Conservation (phyloP, 2,797 vertebrate genomes). For the Synaphobranchus kaupii region DNA sequence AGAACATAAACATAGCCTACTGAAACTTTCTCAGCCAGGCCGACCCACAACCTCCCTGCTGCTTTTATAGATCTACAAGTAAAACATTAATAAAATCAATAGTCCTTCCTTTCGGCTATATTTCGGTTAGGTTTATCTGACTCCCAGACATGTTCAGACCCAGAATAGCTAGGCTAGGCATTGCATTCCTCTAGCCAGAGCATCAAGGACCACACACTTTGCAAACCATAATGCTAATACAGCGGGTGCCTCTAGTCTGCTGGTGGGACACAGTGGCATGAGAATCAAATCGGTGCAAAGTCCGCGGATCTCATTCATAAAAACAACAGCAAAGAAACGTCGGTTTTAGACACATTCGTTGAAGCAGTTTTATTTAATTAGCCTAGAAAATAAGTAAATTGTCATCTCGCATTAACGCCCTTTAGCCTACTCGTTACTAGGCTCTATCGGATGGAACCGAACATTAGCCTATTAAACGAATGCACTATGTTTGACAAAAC, state of each 20-base stretch:
- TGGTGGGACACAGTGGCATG: background rate
- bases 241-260: background rate
- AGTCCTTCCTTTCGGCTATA: background rate
- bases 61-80: background rate
- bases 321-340: background rate
- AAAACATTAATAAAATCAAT: background rate
- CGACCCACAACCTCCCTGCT: background rate
- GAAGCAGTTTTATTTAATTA: background rate
- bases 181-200: background rate
- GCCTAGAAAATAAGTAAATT: background rate
- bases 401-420: background rate
- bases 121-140: background rate
- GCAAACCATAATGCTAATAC: background rate
- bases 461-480: background rate
- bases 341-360: background rate
- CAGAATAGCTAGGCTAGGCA: background rate
- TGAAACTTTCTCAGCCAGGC: background rate
- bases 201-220: conserved; percentile 4
- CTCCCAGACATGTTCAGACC: background rate
- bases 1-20: background rate
- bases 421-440: background rate
- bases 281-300: background rate
- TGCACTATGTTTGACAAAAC: background rate
- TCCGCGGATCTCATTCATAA: background rate
- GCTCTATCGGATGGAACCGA: background rate